A percentile compares a stretch with the other conserved stretches of the same genome.
These are phyloP conservation scores for Leptinotarsa texana DNA, from an alignment of 1,140 invertebrate genomes.

Conservation along the genomic window DNA sequence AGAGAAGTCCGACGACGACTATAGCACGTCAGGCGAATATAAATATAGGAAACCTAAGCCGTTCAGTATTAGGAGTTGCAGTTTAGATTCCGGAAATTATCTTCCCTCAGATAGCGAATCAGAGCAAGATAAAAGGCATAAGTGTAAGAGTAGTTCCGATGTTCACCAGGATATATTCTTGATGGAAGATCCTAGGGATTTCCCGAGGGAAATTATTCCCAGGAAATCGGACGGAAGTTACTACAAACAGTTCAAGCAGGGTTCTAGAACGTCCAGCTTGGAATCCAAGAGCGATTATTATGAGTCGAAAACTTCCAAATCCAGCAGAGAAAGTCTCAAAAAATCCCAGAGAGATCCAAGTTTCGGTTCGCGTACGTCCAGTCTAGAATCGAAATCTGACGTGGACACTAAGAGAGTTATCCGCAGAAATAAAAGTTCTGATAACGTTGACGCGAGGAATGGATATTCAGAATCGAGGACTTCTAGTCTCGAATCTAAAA, in stretches of 20 bases:
- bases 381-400: constrained; percentile 68
- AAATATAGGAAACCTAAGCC: constrained; percentile 45
- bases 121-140: constrained; percentile 61
- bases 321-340: constrained; percentile 65
- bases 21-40: constrained; percentile 51
- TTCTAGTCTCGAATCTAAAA: constrained; percentile 59
- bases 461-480: constrained; percentile 58
- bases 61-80: constrained; percentile 62
- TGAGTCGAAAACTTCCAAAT: constrained; percentile 66
- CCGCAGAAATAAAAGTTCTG: constrained; percentile 41
- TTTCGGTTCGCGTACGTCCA: constrained; percentile 63
- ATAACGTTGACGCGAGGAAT: constrained; percentile 35
- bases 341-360: constrained; percentile 59
- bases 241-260: constrained; percentile 68
- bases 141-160: constrained; percentile 65
- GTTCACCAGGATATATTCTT: constrained; percentile 67
- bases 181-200: constrained; percentile 68
- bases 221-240: constrained; percentile 70
- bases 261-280: constrained; percentile 66
- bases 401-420: constrained; percentile 59
- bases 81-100: constrained; percentile 71
- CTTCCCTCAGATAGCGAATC: constrained; percentile 65
- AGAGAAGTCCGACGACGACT: constrained; percentile 73
- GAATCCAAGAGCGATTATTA: constrained; percentile 70
- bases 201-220: constrained; percentile 68